These are phyloP conservation scores for Eupelmus urozonus DNA, from an alignment of 2,888 invertebrate genomes.

Conservation along the genomic window DNA sequence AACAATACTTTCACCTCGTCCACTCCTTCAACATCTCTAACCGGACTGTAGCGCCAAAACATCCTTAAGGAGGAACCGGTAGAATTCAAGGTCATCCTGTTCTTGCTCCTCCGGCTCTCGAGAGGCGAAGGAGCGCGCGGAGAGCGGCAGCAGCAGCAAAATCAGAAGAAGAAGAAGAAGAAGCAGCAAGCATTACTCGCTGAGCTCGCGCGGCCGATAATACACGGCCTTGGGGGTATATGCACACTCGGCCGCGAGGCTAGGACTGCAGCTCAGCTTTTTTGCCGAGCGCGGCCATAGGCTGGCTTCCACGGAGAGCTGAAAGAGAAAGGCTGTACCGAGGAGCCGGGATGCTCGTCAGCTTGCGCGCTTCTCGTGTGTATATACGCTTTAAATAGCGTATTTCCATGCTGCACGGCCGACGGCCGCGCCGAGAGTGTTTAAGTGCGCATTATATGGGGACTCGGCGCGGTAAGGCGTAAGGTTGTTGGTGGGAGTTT, in stretches of 20 bases:
- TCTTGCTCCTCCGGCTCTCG: constrained; percentile 51
- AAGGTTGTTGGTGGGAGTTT: no score
- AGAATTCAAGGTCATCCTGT: constrained; percentile 67
- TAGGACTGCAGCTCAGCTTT: no score
- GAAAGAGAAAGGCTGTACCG: constrained; percentile 34
- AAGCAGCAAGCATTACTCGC: neutral
- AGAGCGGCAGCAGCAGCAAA: neutral
- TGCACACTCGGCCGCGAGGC: neutral
- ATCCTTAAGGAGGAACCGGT: constrained; percentile 60
- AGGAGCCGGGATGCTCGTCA: no score
- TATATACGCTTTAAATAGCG: no score
- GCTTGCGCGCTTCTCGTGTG: no score
- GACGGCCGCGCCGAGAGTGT: no score
- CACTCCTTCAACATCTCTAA: neutral
- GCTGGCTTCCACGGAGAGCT: neutral
- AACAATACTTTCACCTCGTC: no score
- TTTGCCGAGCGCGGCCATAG: neutral
- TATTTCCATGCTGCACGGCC: no score
- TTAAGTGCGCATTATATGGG: no score
- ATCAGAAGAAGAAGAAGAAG: constrained; percentile 4
- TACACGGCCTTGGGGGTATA: constrained; percentile 21
- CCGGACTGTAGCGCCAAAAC: constrained; percentile 5
- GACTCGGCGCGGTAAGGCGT: no score
- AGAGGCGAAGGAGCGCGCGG: neutral
- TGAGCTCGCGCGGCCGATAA: constrained; percentile 22